These are phyloP conservation scores for Lithobates pipiens DNA, from an alignment of 2,797 vertebrate genomes.

Conservation along the genomic window DNA sequence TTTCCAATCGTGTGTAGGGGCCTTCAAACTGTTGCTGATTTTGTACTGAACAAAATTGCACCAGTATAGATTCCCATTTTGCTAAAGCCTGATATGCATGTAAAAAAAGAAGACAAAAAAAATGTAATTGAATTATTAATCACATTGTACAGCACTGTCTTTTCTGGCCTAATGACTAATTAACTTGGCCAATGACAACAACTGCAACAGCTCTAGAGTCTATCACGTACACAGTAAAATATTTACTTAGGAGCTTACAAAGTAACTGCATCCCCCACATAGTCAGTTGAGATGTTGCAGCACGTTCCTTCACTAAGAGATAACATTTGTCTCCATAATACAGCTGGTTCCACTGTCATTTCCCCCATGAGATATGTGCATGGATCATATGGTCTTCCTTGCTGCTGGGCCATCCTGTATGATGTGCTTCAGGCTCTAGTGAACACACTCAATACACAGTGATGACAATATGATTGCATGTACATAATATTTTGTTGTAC, in stretches of 20 bases:
- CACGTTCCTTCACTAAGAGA: slow-evolving; percentile 19
- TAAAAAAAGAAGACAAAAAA: too few relatives aligned
- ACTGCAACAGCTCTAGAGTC: background rate
- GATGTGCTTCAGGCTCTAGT: slow-evolving; percentile 17
- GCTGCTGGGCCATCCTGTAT: background rate
- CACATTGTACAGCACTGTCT: background rate
- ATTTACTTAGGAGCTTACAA: background rate
- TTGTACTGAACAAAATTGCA: too few relatives aligned
- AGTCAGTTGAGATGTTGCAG: slow-evolving; percentile 5
- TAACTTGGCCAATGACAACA: background rate
- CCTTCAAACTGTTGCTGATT: too few relatives aligned
- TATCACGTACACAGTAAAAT: background rate
- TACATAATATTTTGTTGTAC: too few relatives aligned
- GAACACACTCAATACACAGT: background rate
- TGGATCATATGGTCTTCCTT: slow-evolving; percentile 13
- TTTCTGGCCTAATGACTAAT: background rate
- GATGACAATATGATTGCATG: background rate
- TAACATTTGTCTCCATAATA: slow-evolving; percentile 20
- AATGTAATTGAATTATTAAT: too few relatives aligned
- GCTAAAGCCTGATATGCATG: too few relatives aligned
- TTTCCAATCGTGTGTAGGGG: too few relatives aligned
- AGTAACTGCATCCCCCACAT: background rate
- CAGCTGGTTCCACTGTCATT: slow-evolving; percentile 25
- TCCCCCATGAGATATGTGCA: slow-evolving; percentile 21
- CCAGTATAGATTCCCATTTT: too few relatives aligned